phyloP scores from a whole-genome alignment of 2,888 invertebrate species.

The Cylloceria caligata region DNA sequence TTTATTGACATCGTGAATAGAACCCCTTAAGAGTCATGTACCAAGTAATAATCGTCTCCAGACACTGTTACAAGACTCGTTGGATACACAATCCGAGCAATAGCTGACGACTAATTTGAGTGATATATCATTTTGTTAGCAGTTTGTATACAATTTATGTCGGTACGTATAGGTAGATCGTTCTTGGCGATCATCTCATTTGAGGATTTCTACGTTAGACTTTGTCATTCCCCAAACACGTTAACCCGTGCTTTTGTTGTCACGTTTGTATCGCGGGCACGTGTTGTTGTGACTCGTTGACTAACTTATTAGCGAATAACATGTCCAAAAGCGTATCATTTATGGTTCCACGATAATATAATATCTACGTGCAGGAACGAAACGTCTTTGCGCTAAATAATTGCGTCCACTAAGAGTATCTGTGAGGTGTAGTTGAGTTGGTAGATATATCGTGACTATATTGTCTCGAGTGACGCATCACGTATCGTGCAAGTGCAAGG shows the following conservation, averaged over 20 bases:
- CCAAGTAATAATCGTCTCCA: conserved; percentile 27
- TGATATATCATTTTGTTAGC: conserved; percentile 13
- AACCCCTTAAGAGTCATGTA: not conserved
- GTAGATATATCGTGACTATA: not conserved
- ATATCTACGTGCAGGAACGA: not conserved
- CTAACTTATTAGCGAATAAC: conserved; percentile 7
- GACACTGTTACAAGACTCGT: not conserved
- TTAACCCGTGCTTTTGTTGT: not conserved
- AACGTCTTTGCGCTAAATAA: not conserved
- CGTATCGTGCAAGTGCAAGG: not conserved
- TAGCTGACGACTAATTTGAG: conserved; percentile 27
- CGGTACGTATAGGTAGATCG: conserved; percentile 3
- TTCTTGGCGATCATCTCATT: not conserved
- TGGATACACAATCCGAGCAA: conserved; percentile 24
- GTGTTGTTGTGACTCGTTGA: not conserved
- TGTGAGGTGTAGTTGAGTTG: not conserved
- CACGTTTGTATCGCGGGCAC: too few species aligned
- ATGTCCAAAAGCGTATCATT: not conserved
- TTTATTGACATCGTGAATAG: not conserved
- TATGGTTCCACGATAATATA: not conserved
- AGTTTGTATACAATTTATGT: not conserved
- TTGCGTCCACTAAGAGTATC: not conserved
- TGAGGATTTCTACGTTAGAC: not conserved
- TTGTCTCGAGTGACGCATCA: conserved; percentile 23
- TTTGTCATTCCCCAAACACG: not conserved